phyloP scores from a whole-genome alignment of 2,888 invertebrate species.

The Dynastes grantii region DNA sequence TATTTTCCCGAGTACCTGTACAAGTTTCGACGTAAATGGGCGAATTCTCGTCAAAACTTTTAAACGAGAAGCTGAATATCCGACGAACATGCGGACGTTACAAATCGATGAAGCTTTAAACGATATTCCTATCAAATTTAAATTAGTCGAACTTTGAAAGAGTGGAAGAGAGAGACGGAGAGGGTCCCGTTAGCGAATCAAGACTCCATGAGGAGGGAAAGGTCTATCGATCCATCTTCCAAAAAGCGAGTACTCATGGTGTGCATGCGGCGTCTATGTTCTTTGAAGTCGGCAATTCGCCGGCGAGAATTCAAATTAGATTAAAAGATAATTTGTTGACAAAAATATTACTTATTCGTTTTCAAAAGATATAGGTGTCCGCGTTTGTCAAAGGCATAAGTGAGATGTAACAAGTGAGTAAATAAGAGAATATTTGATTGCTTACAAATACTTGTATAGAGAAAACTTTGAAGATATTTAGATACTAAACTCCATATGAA shows the following conservation, averaged over 20 bases:
- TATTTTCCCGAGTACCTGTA: neutral
- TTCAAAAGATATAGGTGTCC: neutral
- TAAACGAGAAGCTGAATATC: neutral
- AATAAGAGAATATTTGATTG: too few species aligned
- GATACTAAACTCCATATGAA: too few species aligned
- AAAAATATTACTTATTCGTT: neutral
- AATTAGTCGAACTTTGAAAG: conserved; percentile 11
- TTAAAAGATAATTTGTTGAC: neutral
- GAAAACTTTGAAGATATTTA: too few species aligned
- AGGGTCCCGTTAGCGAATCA: neutral
- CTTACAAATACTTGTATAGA: too few species aligned
- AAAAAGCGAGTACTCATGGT: conserved; percentile 4
- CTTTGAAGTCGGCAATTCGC: neutral
- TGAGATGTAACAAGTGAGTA: too few species aligned
- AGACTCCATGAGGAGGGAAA: neutral
- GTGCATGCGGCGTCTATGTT: neutral
- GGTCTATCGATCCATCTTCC: neutral
- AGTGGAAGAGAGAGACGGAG: neutral
- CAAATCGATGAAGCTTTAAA: conserved; percentile 29
- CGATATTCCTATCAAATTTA: conserved; percentile 33
- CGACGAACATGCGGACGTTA: neutral
- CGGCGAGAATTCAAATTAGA: neutral
- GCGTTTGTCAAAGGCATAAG: too few species aligned
- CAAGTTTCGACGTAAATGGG: conserved; percentile 24
- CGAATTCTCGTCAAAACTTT: conserved; percentile 1